Evolutionary conservation across 2,888 invertebrate species (phyloP).

Genomic region (Acanthosepion pharaonis): DNA sequence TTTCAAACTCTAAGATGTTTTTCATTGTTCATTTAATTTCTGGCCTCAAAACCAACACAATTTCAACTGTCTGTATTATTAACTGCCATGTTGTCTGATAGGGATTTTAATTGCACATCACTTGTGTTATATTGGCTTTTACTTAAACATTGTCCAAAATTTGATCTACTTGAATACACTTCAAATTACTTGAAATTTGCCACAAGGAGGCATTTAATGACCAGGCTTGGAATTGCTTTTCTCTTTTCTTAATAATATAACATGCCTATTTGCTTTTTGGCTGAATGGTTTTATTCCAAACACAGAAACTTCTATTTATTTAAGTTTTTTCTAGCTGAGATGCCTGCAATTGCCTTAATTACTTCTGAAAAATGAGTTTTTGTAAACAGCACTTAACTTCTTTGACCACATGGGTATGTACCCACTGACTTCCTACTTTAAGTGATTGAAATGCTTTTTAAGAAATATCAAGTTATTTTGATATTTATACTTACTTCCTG

Average conservation of each 20-base stretch:
- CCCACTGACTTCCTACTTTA: background rate
- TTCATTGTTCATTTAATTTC: slow-evolving; percentile 33
- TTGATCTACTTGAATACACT: slow-evolving; percentile 21
- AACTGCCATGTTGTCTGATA: background rate
- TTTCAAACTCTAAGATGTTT: background rate
- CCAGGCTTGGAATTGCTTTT: slow-evolving; percentile 7
- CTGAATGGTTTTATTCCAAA: background rate
- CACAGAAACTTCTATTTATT: background rate
- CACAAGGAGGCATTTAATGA: slow-evolving; percentile 11
- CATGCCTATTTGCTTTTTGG: slow-evolving; percentile 33
- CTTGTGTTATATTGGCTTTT: background rate
- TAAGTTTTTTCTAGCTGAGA: background rate
- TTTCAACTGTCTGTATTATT: slow-evolving; percentile 3
- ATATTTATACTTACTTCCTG: background rate
- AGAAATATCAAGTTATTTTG: background rate
- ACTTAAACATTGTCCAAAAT: background rate
- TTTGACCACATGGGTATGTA: background rate
- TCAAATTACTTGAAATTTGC: slow-evolving; percentile 33
- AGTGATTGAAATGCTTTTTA: background rate
- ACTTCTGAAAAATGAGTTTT: slow-evolving; percentile 33
- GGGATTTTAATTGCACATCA: slow-evolving; percentile 33
- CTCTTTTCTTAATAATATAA: background rate
- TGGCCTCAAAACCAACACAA: slow-evolving; percentile 4
- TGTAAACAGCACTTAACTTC: slow-evolving; percentile 33
- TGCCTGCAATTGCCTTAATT: background rate